Base-by-base conservation (phyloP, 2,113 vertebrate species). In the Rousettus leschenaultii region DNA sequence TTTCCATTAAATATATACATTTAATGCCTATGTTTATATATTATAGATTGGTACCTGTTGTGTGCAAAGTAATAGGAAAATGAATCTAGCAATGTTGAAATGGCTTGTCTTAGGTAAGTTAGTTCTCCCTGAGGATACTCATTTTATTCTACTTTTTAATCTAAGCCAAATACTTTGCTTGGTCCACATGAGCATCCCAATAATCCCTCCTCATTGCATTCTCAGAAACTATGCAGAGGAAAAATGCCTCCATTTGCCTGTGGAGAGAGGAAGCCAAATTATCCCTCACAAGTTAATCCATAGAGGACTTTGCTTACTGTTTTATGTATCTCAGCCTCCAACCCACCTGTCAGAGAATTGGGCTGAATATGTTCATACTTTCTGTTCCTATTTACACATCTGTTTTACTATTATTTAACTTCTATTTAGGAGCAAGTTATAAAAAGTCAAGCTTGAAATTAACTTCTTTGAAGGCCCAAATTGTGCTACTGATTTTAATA, bases 341-440 rank as follows among this genome's bases (percentile, higher is more conserved):
- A 14, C 48, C 75, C 93, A 91, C 71, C 95, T 96, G 94, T 82
- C 92, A 92, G 92, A 94, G 33, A 71, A 82, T 6, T 43, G 45
- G 53, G 53, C 40, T 78, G 79, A 71, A 84, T 84, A 55, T 80
- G 40, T 84, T 91, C 43, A 65, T 71, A 74, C 22, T 79, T 86
- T 70, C 61, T 94, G 43, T 93, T 95, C 94, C 73, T 95, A 89
- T 77, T 97, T 95, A 91, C 48, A 55, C 65, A 85, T 85, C 71
- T 95, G 89, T 94, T 97, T 97, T 92, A 65, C 61, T 96, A 38
- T 66, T 95, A 86, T 96, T 97, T 94, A 75, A 55, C 70, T 80
- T 92, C 19, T 80, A 66, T 95, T 97, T 95, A 78, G 88, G 84
- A 95, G 65, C 40, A 92, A 85, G 33, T 57, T 89, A 80, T 77